A percentile compares a stretch with the other conserved stretches of the same genome.
These are phyloP conservation scores for Macquaria australasica DNA, from an alignment of 2,113 vertebrate species.

Conservation along the genomic window DNA sequence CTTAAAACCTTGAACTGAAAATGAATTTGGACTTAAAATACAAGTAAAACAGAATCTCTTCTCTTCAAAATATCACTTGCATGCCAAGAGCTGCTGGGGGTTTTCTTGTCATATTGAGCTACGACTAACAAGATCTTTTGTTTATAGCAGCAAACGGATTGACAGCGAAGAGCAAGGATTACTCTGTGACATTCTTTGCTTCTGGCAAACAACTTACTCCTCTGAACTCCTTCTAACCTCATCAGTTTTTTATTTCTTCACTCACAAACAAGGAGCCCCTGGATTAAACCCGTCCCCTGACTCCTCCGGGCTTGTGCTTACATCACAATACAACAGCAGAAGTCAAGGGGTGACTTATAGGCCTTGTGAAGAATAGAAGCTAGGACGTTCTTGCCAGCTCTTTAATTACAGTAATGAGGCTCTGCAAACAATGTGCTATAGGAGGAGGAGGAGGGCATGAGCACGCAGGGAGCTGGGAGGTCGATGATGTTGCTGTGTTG, in stretches of 20 bases:
- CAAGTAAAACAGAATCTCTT: not conserved
- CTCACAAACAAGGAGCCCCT: constrained; percentile 36
- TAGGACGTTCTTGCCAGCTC: constrained; percentile 16
- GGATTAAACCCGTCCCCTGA: constrained; percentile 39
- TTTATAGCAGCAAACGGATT: constrained; percentile 14
- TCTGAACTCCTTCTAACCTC: constrained; percentile 47
- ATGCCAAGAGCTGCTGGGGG: not conserved
- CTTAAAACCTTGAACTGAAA: constrained; percentile 23
- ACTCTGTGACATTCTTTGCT: constrained; percentile 13
- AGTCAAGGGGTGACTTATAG: constrained; percentile 39
- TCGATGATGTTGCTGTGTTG: constrained; percentile 39
- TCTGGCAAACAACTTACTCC: constrained; percentile 33
- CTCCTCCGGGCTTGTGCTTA: constrained; percentile 22
- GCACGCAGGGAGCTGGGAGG: constrained; percentile 9
- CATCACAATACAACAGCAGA: constrained; percentile 28
- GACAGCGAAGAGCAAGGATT: constrained; percentile 28
- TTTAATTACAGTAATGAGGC: constrained; percentile 66
- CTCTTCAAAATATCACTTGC: not conserved
- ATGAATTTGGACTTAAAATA: not conserved
- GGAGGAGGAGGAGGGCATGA: constrained; percentile 17
- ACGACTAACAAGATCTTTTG: constrained; percentile 7
- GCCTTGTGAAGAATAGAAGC: constrained; percentile 30
- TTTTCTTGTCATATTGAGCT: constrained; percentile 3
- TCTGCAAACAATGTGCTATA: constrained; percentile 37
- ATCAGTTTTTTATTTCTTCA: constrained; percentile 33